These are phyloP conservation scores for Gyps fulvus DNA, from an alignment of 2,113 vertebrate species.

Conservation along the genomic window DNA sequence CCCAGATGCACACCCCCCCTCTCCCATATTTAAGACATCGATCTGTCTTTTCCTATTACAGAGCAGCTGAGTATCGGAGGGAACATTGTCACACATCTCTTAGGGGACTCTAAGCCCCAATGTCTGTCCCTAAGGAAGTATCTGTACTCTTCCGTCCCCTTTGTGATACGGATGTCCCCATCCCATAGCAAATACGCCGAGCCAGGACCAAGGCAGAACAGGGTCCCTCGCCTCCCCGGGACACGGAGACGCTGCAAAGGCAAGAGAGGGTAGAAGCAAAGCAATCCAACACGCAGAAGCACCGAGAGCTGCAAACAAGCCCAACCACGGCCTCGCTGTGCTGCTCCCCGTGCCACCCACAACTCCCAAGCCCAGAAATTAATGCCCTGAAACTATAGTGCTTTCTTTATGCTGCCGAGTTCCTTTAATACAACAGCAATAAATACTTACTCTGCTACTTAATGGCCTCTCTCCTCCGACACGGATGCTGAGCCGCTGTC, in stretches of 20 bases:
- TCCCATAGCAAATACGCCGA: neutral
- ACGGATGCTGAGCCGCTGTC: neutral
- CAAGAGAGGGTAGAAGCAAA: neutral
- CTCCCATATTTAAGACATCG: neutral
- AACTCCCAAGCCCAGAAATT: neutral
- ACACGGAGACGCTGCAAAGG: accelerated
- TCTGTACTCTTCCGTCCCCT: neutral
- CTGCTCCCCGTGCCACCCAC: neutral
- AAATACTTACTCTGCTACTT: slow-evolving; percentile 21
- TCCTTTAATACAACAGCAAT: slow-evolving; percentile 13
- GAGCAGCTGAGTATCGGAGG: neutral
- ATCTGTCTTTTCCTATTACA: neutral
- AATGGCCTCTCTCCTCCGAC: slow-evolving; percentile 3
- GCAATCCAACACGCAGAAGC: accelerated
- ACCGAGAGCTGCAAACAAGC: neutral
- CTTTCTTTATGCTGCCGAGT: neutral
- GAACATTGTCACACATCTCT: accelerated
- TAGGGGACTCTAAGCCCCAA: accelerated
- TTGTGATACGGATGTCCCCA: neutral
- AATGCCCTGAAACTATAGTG: neutral
- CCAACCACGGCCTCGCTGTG: accelerated
- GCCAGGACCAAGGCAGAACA: neutral
- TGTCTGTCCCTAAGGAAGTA: accelerated
- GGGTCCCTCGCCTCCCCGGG: neutral
- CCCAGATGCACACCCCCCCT: neutral